A percentile compares a stretch with the other conserved stretches of the same genome.
Conservation (phyloP, 2,797 vertebrate species). For the Numenius phaeopus region DNA sequence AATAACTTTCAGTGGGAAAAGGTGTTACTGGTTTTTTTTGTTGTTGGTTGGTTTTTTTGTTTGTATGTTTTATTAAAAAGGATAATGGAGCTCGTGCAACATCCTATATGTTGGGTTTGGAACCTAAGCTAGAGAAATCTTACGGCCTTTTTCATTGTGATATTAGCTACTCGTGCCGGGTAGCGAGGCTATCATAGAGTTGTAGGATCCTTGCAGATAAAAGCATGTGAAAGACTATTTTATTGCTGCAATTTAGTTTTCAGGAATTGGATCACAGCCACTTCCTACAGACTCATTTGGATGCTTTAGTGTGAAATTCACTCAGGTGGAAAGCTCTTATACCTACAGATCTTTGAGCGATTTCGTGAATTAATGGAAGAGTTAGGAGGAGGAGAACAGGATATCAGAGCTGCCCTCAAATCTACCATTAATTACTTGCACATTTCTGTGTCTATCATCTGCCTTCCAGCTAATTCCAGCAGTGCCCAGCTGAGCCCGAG, state of each 20-base stretch:
- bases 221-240: not conserved
- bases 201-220: not conserved
- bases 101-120: not conserved
- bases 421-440: not conserved
- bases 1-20: not conserved
- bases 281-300: slow-evolving; percentile 14
- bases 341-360: not conserved
- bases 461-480: not conserved
- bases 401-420: not conserved
- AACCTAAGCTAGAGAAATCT: not conserved
- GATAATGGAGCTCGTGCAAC: not conserved
- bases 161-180: not conserved
- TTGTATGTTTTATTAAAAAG: not conserved
- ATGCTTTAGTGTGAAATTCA: not conserved
- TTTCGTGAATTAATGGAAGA: not conserved
- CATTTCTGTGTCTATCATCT: not conserved
- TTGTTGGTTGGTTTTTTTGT: not conserved
- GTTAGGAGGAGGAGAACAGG: not conserved
- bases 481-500: not conserved
- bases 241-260: slow-evolving; percentile 24
- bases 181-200: not conserved
- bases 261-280: not conserved
- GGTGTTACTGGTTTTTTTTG: not conserved
- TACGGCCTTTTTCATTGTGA: not conserved
- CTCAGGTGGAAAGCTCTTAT: not conserved